These are phyloP conservation scores for Gasterosteus aculeatus DNA, from an alignment of 2,113 vertebrate species.

Conservation along the genomic window DNA sequence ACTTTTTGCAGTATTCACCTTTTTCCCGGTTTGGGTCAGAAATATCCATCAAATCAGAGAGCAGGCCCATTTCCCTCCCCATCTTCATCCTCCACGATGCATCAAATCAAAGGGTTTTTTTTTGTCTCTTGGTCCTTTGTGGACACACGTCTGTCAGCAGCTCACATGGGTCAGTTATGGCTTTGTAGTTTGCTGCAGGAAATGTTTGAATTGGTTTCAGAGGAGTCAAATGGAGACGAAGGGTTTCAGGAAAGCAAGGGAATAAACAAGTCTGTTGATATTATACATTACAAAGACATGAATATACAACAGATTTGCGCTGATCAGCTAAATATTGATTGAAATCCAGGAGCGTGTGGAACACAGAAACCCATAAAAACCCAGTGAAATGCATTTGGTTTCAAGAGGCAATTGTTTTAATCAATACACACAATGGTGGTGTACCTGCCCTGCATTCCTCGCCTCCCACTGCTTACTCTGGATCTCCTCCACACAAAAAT, in stretches of 20 bases:
- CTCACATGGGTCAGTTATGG: constrained; percentile 26
- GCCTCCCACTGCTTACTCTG: constrained; percentile 46
- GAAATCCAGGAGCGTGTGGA: background rate
- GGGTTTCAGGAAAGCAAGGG: constrained; percentile 22
- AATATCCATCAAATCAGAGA: constrained; percentile 60
- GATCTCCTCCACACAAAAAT: constrained; percentile 62
- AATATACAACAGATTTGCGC: constrained; percentile 10
- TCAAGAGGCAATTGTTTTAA: constrained; percentile 35
- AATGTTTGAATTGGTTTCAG: constrained; percentile 41
- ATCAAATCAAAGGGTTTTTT: constrained; percentile 39
- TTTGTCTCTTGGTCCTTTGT: constrained; percentile 35
- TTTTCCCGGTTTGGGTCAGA: constrained; percentile 56
- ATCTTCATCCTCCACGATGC: constrained; percentile 29
- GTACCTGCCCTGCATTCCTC: constrained; percentile 50
- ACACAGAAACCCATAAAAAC: background rate
- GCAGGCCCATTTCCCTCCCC: constrained; percentile 27
- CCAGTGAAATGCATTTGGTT: constrained; percentile 23
- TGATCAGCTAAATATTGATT: constrained; percentile 13
- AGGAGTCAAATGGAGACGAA: constrained; percentile 47
- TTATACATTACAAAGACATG: constrained; percentile 9
- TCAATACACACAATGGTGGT: constrained; percentile 20
- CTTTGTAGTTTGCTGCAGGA: constrained; percentile 55
- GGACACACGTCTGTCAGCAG: constrained; percentile 48
- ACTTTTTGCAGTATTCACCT: constrained; percentile 45
- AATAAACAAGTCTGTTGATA: constrained; percentile 26